Conservation (phyloP, 1,140 invertebrate genomes). For the Euura saliciscinereae region DNA sequence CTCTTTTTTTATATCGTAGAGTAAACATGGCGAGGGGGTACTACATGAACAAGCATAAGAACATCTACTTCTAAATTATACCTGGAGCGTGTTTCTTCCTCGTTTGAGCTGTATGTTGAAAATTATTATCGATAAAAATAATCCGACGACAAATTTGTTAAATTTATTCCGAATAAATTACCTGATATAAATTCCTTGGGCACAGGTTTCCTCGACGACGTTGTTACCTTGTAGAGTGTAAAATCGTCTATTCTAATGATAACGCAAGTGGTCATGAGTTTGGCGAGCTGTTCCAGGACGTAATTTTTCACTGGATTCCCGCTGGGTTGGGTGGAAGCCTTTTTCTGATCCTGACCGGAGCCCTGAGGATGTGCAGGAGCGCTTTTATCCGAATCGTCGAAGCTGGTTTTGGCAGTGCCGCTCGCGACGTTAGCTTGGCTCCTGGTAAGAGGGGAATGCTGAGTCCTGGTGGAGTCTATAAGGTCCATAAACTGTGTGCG, state of each 20-base stretch:
- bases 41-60: constrained; percentile 25
- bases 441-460: constrained; percentile 65
- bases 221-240: constrained; percentile 82
- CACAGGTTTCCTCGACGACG: constrained; percentile 70
- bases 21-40: constrained; percentile 10
- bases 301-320: constrained; percentile 69
- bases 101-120: constrained; percentile 52
- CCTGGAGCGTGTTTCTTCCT: constrained; percentile 57
- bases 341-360: constrained; percentile 43
- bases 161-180: constrained; percentile 44
- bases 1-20: not conserved
- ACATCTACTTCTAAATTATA: constrained; percentile 42
- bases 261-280: constrained; percentile 91
- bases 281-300: constrained; percentile 77
- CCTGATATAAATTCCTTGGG: constrained; percentile 83
- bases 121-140: constrained; percentile 14
- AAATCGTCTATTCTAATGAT: constrained; percentile 90
- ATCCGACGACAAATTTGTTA: constrained; percentile 5
- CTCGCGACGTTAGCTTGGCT: constrained; percentile 48
- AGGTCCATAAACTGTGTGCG: constrained; percentile 69
- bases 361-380: constrained; percentile 34
- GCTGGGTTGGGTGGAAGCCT: constrained; percentile 42
- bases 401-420: constrained; percentile 34
- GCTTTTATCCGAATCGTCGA: constrained; percentile 38
- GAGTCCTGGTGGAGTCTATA: constrained; percentile 65